phyloP scores from a whole-genome alignment of 2,113 vertebrate species.

The Malurus alboscapulatus region DNA sequence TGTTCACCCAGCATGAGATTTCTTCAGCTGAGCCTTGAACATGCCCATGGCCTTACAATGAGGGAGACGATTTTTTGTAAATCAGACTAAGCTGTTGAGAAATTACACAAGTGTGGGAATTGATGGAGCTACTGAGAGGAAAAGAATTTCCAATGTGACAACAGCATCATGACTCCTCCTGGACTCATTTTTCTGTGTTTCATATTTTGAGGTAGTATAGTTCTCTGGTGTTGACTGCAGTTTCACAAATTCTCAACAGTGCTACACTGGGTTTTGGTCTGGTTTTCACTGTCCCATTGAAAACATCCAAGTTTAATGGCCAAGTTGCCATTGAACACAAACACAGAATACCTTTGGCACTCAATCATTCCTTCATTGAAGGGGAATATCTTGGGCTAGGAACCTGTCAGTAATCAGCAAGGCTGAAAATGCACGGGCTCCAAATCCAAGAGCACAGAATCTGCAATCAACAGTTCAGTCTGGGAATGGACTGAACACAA shows the following conservation, averaged over 20 bases:
- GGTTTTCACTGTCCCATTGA: neutral
- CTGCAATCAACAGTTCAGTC: neutral
- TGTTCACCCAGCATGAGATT: neutral
- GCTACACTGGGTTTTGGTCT: neutral
- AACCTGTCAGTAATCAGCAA: neutral
- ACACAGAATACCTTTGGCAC: neutral
- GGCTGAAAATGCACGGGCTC: neutral
- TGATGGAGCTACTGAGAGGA: neutral
- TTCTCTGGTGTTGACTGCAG: neutral
- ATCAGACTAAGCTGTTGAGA: neutral
- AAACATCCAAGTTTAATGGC: neutral
- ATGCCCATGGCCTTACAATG: neutral
- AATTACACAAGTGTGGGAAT: neutral
- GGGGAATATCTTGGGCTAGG: neutral
- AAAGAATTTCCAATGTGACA: neutral
- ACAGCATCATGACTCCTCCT: neutral
- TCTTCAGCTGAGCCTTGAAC: conserved; percentile 18
- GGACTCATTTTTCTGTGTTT: neutral
- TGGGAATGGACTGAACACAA: neutral
- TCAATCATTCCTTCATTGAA: neutral
- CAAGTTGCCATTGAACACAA: neutral
- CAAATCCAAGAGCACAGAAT: neutral
- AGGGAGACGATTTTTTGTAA: neutral
- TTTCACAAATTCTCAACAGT: neutral
- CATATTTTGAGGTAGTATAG: neutral